Conservation (phyloP, 2,888 invertebrate species). For the Idaea straminata region DNA sequence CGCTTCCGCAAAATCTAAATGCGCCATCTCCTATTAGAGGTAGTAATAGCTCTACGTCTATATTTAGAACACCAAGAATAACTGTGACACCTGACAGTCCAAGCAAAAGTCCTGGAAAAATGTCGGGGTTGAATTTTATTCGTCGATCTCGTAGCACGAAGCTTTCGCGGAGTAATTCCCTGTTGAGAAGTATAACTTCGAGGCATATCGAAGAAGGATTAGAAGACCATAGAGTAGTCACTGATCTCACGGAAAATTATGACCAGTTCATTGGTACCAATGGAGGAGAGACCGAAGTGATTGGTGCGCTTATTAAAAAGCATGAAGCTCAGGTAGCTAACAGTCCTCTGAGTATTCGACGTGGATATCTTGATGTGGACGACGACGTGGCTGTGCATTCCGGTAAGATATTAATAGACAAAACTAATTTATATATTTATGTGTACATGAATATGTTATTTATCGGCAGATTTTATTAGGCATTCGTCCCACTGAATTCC, state of each 20-base stretch:
- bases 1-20: conserved; percentile 80
- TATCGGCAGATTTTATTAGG: not conserved
- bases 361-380: conserved; percentile 80
- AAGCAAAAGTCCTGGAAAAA: conserved; percentile 77
- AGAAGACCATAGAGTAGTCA: conserved; percentile 61
- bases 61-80: conserved; percentile 69
- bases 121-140: conserved; percentile 81
- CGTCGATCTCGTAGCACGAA: conserved; percentile 87
- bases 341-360: conserved; percentile 70
- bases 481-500: not conserved
- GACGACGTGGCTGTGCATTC: conserved; percentile 87
- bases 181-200: conserved; percentile 79
- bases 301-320: conserved; percentile 71
- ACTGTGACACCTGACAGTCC: conserved; percentile 74
- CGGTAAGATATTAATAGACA: conserved; percentile 71
- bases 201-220: conserved; percentile 71
- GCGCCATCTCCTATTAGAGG: conserved; percentile 70
- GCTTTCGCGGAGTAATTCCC: conserved; percentile 83
- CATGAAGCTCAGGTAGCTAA: conserved; percentile 66
- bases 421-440: not conserved
- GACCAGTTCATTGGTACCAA: conserved; percentile 64
- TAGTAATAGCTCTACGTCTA: conserved; percentile 69
- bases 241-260: conserved; percentile 65
- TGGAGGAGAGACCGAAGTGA: conserved; percentile 67
- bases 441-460: not conserved